These are phyloP conservation scores for Drosophila varians DNA, from an alignment of 1,140 invertebrate species.

Conservation along the genomic window DNA sequence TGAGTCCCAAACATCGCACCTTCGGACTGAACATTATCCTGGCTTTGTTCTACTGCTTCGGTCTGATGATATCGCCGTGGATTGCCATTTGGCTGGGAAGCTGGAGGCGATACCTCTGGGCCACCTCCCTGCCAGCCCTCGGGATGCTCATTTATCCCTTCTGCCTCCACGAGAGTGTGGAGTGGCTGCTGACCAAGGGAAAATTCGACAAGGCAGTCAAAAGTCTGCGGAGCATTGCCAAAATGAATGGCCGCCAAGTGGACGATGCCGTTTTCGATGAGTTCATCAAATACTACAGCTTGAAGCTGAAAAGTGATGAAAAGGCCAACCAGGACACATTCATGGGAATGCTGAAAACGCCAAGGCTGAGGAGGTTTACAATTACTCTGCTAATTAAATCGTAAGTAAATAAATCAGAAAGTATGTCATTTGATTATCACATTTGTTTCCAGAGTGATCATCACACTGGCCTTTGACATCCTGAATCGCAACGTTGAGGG, in stretches of 20 bases:
- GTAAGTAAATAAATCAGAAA: slow-evolving; percentile 84
- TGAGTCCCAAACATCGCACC: slow-evolving; percentile 85
- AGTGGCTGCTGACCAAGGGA: slow-evolving; percentile 86
- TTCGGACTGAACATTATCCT: slow-evolving; percentile 86
- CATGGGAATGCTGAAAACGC: slow-evolving; percentile 85
- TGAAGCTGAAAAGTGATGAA: slow-evolving; percentile 50
- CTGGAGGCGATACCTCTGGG: slow-evolving; percentile 85
- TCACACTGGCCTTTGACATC: slow-evolving; percentile 86
- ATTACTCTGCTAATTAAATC: slow-evolving; percentile 86
- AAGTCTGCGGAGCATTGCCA: slow-evolving; percentile 85
- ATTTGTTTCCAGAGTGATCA: slow-evolving; percentile 84
- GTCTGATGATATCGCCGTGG: slow-evolving; percentile 85
- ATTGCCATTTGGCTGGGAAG: slow-evolving; percentile 84
- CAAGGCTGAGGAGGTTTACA: slow-evolving; percentile 84
- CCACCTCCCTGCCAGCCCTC: slow-evolving; percentile 84
- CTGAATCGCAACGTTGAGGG: slow-evolving; percentile 86
- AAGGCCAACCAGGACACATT: slow-evolving; percentile 65
- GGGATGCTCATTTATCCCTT: slow-evolving; percentile 84
- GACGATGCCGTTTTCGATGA: slow-evolving; percentile 80
- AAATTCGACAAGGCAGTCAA: slow-evolving; percentile 84
- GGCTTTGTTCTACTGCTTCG: slow-evolving; percentile 85
- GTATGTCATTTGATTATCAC: background rate
- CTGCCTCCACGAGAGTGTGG: slow-evolving; percentile 86
- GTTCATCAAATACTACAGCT: slow-evolving; percentile 76
- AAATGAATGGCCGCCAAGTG: slow-evolving; percentile 85